Conservation (phyloP, 2,797 vertebrate genomes). For the Pantherophis vulpinus region DNA sequence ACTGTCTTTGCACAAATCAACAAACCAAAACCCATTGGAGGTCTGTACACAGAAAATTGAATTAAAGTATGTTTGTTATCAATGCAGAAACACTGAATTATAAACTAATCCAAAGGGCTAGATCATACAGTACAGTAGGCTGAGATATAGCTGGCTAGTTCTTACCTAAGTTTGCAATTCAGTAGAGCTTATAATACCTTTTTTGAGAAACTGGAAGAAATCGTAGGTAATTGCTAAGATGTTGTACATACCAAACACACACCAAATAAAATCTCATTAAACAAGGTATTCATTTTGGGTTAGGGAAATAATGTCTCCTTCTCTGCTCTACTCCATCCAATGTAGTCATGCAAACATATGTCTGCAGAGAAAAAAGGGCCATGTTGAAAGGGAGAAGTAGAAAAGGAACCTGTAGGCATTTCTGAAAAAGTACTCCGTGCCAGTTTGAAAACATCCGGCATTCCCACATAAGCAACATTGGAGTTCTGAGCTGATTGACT, state of each 20-base stretch:
- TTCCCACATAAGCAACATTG: background rate
- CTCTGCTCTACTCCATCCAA: background rate
- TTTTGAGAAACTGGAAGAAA: background rate
- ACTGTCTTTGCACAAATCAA: background rate
- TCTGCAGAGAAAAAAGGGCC: background rate
- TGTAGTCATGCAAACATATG: background rate
- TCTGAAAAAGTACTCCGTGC: background rate
- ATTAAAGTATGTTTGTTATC: background rate
- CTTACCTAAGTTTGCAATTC: background rate
- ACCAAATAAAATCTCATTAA: background rate
- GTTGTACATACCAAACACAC: background rate
- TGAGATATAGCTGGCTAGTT: background rate
- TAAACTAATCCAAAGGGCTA: background rate
- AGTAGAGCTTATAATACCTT: background rate
- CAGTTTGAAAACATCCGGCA: background rate
- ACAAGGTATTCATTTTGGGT: background rate
- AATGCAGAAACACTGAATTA: background rate
- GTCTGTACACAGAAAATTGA: background rate
- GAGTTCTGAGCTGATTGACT: background rate
- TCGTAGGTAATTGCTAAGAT: background rate
- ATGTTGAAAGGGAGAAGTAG: background rate
- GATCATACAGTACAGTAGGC: background rate
- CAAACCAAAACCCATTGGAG: background rate
- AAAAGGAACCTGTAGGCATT: background rate
- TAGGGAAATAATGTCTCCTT: background rate